Base-by-base conservation (phyloP, 2,888 invertebrate genomes). In the Dendrolimus pini region DNA sequence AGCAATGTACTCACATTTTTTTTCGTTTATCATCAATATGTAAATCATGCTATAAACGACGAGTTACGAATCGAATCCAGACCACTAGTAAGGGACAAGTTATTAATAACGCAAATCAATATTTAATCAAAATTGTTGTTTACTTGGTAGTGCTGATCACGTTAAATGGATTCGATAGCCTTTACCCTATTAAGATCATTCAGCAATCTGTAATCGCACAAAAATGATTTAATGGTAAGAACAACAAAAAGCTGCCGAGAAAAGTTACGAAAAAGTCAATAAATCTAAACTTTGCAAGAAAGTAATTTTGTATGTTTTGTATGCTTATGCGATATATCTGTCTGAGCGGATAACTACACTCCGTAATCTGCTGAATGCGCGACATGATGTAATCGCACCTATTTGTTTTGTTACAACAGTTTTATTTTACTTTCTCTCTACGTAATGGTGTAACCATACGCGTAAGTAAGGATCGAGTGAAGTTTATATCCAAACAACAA, bases 211-310 rank as follows among this genome's bases (percentile, higher is more conserved):
- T 79, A 78, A 87, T 83, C 83, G 76, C 69, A 75, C 65, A 76
- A 70, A 77, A 83, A 82, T 88, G 86, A 88, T 88, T 85, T 84
- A 87, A 77, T 83, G 80, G 78, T 80, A 80, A 81, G 81, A 80
- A 82, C 83, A 83, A 83, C 79, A 81, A 81, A 77, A 82, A 78
- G 77, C 77, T 80, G 75, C 77, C 75, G 79, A 83, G 75, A 72
- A 65, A 82, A 82, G 78, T 83, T 82, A 82, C 82, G 79, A 80
- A 81, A 81, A 80, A 75, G 74, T 77, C 83, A 83, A 89, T 89
- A 89, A 89, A 89, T 88, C 86, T 83, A 80, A 86, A 86, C 81
- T 87, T 86, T 78, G 78, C 74, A 82, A 82, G 82, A 83, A 86
- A 85, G 85, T 87, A 85, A 86, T 85, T 82, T 75, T 81, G 80